Percentiles rank a stretch among this genome's conserved stretches.
These are phyloP conservation scores for Acleris laterana DNA, from an alignment of 2,888 invertebrate species.

Conservation along the genomic window DNA sequence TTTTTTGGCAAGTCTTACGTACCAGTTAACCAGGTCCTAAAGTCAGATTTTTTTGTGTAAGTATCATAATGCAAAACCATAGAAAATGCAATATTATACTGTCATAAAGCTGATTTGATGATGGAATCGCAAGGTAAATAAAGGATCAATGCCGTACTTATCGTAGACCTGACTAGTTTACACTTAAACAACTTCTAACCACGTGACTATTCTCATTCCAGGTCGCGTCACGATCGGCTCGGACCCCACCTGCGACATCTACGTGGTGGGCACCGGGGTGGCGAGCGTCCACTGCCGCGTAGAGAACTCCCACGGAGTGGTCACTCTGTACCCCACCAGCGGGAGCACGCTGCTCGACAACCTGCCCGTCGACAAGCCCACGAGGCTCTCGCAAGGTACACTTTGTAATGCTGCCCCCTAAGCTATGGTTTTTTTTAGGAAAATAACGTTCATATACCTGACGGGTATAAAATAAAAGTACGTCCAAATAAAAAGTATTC, in stretches of 20 bases:
- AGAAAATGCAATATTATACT: too few species aligned
- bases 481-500: too few species aligned
- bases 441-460: too few species aligned
- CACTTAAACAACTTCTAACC: background rate
- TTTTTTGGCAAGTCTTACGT: too few species aligned
- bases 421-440: too few species aligned
- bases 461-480: too few species aligned
- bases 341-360: slow-evolving; percentile 91
- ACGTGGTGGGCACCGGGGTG: slow-evolving; percentile 93
- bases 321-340: slow-evolving; percentile 92
- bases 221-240: slow-evolving; percentile 93
- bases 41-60: too few species aligned
- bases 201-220: slow-evolving; percentile 67
- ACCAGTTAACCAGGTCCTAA: too few species aligned
- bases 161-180: too few species aligned
- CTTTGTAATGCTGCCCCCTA: too few species aligned
- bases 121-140: background rate
- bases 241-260: slow-evolving; percentile 91
- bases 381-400: slow-evolving; percentile 92
- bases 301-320: slow-evolving; percentile 92
- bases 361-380: slow-evolving; percentile 87
- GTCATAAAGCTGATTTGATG: background rate
- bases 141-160: too few species aligned
- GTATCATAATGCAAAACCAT: too few species aligned
- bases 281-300: slow-evolving; percentile 94